phyloP scores from a whole-genome alignment of 1,140 invertebrate genomes.

The Homalodisca vitripennis region DNA sequence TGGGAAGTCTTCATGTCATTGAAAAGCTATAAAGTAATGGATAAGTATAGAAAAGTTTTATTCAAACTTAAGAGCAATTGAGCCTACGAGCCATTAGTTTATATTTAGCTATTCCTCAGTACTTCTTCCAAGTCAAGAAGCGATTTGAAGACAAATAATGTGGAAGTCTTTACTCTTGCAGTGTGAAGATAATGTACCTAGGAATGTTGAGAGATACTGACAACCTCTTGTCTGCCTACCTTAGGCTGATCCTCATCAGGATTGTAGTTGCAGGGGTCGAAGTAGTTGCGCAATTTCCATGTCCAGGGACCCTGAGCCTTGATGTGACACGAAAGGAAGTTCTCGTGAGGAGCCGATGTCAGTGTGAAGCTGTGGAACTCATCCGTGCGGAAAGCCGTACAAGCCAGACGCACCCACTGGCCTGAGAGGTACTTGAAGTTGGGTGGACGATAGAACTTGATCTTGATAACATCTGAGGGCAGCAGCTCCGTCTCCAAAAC shows the following conservation, averaged over 20 bases:
- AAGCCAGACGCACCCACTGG: constrained; percentile 78
- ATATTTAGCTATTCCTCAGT: too few species aligned
- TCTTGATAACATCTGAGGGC: constrained; percentile 93
- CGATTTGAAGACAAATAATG: too few species aligned
- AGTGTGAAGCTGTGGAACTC: constrained; percentile 98
- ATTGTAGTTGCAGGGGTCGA: constrained; percentile 92
- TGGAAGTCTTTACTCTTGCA: too few species aligned
- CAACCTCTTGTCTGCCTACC: constrained; percentile 40
- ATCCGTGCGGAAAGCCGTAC: constrained; percentile 85
- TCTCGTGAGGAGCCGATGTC: constrained; percentile 97
- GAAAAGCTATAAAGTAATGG: too few species aligned
- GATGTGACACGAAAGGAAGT: constrained; percentile 96
- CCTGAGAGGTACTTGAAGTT: constrained; percentile 95
- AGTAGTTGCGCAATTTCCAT: constrained; percentile 96
- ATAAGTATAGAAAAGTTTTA: too few species aligned
- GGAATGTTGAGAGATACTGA: too few species aligned
- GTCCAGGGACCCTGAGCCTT: constrained; percentile 99
- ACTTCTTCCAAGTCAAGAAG: too few species aligned
- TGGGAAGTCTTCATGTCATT: too few species aligned
- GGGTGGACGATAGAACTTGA: constrained; percentile 90
- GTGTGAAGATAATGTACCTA: too few species aligned
- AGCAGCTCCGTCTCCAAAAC: constrained; percentile 94
- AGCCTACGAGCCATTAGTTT: too few species aligned
- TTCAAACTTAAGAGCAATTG: too few species aligned
- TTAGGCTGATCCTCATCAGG: constrained; percentile 82